Evolutionary conservation across 2,797 vertebrate genomes (phyloP).

Genomic region (Atherinosoma microstoma): DNA sequence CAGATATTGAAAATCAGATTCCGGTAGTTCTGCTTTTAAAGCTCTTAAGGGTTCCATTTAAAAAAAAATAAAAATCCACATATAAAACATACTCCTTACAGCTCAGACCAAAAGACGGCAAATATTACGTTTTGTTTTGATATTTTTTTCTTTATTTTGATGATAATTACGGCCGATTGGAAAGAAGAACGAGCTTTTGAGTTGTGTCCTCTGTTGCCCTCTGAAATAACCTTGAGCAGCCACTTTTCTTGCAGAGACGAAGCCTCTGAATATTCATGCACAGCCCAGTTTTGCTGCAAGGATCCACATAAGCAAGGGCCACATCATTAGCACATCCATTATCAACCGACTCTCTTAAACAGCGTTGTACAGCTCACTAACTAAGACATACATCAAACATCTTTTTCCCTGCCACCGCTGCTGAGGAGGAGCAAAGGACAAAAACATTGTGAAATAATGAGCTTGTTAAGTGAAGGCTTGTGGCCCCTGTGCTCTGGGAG

Average conservation of each 20-base stretch:
- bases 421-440: conserved; percentile 67
- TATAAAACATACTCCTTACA: conserved; percentile 5
- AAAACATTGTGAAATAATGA: conserved; percentile 80
- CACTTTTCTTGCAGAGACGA: conserved; percentile 38
- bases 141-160: conserved; percentile 27
- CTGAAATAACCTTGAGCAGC: conserved; percentile 62
- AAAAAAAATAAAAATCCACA: conserved; percentile 2
- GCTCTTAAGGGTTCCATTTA: conserved; percentile 5
- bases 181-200: conserved; percentile 34
- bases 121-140: conserved; percentile 24
- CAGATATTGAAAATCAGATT: conserved; percentile 33
- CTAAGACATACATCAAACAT: conserved; percentile 72
- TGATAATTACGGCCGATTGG: conserved; percentile 32
- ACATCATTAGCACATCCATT: conserved; percentile 75
- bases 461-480: conserved; percentile 76
- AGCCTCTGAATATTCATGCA: conserved; percentile 75
- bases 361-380: conserved; percentile 55
- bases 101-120: conserved; percentile 15
- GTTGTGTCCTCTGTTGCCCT: conserved; percentile 59
- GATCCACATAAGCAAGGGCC: conserved; percentile 64
- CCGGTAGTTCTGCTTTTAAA: conserved; percentile 16
- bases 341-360: conserved; percentile 62
- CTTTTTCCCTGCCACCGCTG: conserved; percentile 40
- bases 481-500: conserved; percentile 51
- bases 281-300: conserved; percentile 47